These are phyloP conservation scores for Cyprinella venusta DNA, from an alignment of 2,797 vertebrate genomes.

Conservation along the genomic window DNA sequence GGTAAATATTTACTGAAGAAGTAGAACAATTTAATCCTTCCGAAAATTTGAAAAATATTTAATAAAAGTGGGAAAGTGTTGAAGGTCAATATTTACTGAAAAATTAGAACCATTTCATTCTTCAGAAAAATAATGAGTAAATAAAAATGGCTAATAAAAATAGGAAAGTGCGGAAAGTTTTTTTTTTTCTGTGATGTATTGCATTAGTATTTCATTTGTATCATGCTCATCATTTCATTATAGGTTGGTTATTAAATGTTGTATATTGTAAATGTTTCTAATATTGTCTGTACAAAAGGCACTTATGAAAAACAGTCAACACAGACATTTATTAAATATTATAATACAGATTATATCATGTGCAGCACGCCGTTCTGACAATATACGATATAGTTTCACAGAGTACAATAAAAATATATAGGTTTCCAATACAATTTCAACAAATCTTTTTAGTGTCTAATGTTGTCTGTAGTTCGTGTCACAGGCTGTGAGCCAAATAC, in stretches of 20 bases:
- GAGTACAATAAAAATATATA: conserved; percentile 69
- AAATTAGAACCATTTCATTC: background rate
- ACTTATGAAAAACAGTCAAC: conserved; percentile 45
- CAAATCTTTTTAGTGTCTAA: conserved; percentile 45
- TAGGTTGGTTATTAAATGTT: background rate
- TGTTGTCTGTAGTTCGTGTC: conserved; percentile 48
- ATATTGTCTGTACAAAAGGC: background rate
- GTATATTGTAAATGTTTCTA: background rate
- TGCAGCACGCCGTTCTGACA: conserved; percentile 63
- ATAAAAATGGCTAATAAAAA: background rate
- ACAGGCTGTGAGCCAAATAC: conserved; percentile 44
- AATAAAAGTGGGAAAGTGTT: background rate
- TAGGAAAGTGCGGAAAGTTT: background rate
- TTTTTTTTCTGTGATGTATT: background rate
- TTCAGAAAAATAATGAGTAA: background rate
- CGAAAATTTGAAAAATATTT: background rate
- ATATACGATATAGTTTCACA: conserved; percentile 60
- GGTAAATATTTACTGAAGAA: background rate
- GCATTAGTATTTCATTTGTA: background rate
- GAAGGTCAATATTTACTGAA: background rate
- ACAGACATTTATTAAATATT: conserved; percentile 61
- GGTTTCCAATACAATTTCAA: conserved; percentile 56
- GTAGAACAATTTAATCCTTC: background rate
- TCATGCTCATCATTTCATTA: background rate
- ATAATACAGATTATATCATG: conserved; percentile 64